Percentiles rank a stretch among this genome's conserved stretches.
Conservation (phyloP, 37 sponge, comb jelly and placozoan genomes). For the Diacarnus erythraeanus region DNA sequence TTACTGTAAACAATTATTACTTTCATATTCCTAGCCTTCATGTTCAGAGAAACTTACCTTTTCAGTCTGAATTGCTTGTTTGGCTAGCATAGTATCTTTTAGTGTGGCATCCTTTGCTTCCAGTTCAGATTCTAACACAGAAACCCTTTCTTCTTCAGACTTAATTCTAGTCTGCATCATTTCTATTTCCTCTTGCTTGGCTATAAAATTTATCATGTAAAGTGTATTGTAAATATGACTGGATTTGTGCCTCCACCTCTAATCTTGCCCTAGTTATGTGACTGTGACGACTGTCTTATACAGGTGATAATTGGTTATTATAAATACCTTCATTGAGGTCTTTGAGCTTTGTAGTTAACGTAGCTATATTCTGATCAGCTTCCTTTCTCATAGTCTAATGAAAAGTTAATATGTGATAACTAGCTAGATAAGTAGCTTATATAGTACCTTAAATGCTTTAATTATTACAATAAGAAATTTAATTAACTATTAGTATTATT, state of each 20-base stretch:
- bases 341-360: neutral
- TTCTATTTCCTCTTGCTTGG: neutral
- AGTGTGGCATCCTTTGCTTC: neutral
- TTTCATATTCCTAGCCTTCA: no score
- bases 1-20: no score
- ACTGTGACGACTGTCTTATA: no score
- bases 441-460: no score
- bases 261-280: no score
- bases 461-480: no score
- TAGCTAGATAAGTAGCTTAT: no score
- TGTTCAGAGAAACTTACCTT: neutral
- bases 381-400: neutral
- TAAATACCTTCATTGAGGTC: neutral
- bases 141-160: neutral
- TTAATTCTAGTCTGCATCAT: neutral
- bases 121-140: neutral
- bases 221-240: no score
- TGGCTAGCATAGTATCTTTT: neutral
- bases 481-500: no score
- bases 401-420: no score
- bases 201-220: neutral
- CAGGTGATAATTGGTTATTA: neutral
- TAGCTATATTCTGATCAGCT: neutral
- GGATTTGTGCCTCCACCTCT: no score
- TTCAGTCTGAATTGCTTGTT: neutral